A percentile compares a stretch with the other conserved stretches of the same genome.
Evolutionary conservation across 2,113 vertebrate genomes (phyloP).

Genomic region (Nothobranchius kuhntae): DNA sequence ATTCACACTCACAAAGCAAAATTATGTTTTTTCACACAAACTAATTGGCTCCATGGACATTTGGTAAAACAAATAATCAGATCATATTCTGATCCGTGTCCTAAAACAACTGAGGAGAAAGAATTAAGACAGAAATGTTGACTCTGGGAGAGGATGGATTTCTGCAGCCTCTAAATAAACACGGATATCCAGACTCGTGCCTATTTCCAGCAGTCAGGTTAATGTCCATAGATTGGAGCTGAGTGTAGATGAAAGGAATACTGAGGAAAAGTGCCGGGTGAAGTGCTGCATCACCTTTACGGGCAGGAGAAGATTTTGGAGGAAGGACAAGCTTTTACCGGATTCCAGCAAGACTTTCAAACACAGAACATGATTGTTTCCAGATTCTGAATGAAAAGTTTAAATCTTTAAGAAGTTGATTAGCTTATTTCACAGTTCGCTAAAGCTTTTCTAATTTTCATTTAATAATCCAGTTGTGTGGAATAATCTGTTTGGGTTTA

Average conservation of each 20-base stretch:
- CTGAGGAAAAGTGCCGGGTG: constrained; percentile 1
- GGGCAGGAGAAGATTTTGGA: constrained; percentile 21
- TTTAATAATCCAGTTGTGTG: too few relatives aligned
- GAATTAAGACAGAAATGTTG: not conserved
- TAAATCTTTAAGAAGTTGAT: too few relatives aligned
- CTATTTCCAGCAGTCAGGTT: constrained; percentile 5
- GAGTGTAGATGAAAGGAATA: constrained; percentile 37
- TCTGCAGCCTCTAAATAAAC: constrained; percentile 16
- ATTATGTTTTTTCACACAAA: constrained; percentile 7
- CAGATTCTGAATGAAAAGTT: not conserved
- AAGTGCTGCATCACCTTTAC: constrained; percentile 14
- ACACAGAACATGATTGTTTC: not conserved
- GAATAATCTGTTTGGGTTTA: too few relatives aligned
- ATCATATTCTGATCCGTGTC: constrained; percentile 2
- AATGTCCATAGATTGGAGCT: constrained; percentile 25
- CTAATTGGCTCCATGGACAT: not conserved
- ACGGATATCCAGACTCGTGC: not conserved
- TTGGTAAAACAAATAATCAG: not conserved
- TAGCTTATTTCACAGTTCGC: too few relatives aligned
- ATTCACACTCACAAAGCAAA: constrained; percentile 23
- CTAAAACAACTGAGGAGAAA: not conserved
- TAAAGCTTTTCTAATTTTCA: too few relatives aligned
- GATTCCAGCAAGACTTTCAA: constrained; percentile 1
- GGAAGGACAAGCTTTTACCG: constrained; percentile 6
- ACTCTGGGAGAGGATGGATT: not conserved